Percentiles rank a stretch among this genome's conserved stretches.
Conservation (phyloP, 2,888 invertebrate genomes). For the Perithous albicinctus region DNA sequence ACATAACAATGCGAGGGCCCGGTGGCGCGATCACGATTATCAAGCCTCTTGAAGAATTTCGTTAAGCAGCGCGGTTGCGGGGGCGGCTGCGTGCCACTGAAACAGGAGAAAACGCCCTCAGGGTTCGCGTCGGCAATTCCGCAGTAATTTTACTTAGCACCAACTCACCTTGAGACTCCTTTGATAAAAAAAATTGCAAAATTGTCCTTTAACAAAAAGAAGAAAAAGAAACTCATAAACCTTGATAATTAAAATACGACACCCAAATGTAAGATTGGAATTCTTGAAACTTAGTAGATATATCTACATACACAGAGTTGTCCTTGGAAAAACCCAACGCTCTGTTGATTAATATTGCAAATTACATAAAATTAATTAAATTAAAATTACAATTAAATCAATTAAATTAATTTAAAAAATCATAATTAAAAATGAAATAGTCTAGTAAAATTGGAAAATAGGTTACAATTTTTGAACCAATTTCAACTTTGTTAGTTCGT, state of each 20-base stretch:
- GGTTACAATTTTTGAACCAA: not conserved
- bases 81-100: not conserved
- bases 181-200: not conserved
- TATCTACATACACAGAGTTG: not conserved
- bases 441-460: no score
- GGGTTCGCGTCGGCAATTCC: not conserved
- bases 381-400: no score
- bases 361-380: no score
- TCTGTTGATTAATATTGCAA: no score
- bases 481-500: not conserved
- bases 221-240: no score
- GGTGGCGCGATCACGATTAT: conserved; percentile 38
- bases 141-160: not conserved
- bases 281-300: not conserved
- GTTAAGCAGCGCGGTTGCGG: conserved; percentile 3
- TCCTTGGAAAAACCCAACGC: not conserved
- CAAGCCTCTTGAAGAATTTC: conserved; percentile 48
- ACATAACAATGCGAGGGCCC: conserved; percentile 57
- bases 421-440: no score
- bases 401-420: no score
- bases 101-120: not conserved
- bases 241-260: not conserved
- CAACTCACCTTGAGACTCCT: not conserved
- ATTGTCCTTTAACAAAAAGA: not conserved
- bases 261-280: not conserved